phyloP scores from a whole-genome alignment of 2,113 vertebrate genomes.

The Chaenogobius annularis region DNA sequence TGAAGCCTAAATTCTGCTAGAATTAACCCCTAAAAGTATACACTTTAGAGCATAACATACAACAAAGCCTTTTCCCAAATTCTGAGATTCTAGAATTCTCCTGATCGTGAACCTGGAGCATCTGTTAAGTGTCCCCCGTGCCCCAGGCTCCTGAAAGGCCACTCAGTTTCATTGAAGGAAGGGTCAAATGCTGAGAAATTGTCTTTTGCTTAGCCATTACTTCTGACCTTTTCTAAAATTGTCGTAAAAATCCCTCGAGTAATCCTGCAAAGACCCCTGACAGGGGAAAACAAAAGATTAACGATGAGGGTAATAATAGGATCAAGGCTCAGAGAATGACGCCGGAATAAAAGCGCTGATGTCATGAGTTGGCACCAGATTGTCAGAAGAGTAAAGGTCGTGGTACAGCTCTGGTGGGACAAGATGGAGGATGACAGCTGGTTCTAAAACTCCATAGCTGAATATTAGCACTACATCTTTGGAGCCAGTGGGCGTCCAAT shows the following conservation, averaged over 20 bases:
- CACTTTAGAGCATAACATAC: too few relatives aligned
- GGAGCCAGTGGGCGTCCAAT: constrained; percentile 13
- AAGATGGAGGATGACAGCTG: constrained; percentile 14
- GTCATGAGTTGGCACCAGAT: background rate
- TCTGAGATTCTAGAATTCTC: too few relatives aligned
- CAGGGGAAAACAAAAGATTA: background rate
- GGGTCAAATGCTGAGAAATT: background rate
- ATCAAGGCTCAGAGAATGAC: background rate
- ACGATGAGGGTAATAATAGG: background rate
- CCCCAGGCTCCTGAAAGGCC: background rate
- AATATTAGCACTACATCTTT: constrained; percentile 3
- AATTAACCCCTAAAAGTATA: too few relatives aligned
- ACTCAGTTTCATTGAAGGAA: background rate
- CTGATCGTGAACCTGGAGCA: background rate
- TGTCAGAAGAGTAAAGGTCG: background rate
- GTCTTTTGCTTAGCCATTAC: background rate
- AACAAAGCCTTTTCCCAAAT: too few relatives aligned
- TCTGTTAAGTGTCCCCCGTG: background rate
- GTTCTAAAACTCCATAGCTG: background rate
- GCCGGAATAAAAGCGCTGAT: constrained; percentile 1
- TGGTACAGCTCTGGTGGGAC: background rate
- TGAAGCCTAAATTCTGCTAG: too few relatives aligned
- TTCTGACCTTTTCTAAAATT: background rate
- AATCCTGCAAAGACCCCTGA: background rate
- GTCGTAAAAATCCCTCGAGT: background rate